Evolutionary conservation across 2,113 vertebrate species (phyloP), one percentile per base, ranked within the genome.

Genomic region (Alosa alosa): DNA sequence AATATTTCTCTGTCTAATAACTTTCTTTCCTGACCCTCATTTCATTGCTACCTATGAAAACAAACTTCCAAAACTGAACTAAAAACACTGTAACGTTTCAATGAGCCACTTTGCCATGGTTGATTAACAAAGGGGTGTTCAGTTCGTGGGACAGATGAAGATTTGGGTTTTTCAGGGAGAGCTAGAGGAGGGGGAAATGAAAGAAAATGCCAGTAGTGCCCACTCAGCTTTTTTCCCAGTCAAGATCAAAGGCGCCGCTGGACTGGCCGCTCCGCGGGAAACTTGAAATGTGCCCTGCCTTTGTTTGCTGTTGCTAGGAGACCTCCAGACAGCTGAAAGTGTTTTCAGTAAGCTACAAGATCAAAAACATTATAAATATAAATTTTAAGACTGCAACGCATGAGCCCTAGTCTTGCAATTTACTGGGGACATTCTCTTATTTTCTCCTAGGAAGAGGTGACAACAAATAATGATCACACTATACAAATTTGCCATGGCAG

Each of bases 241-340:
- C 93, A 94, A 95, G 95, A 96, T 96, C 95, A 96, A 96, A 96
- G 95, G 86, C 93, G 86, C 83, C 86, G 93, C 90, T 87, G 93
- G 94, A 93, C 95, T 90, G 92, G 95, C 92, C 94, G 93, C 95
- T 93, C 95, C 94, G 94, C 95, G 84, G 95, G 95, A 96, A 96
- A 95, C 95, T 96, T 95, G 94, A 95, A 95, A 95, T 95, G 94
- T 93, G 93, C 93, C 93, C 91, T 93, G 94, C 93, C 93, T 95
- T 96, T 96, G 95, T 96, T 96, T 95, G 94, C 94, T 92, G 95
- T 96, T 95, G 95, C 95, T 96, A 95, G 93, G 95, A 93, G 91
- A 96, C 94, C 90, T 92, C 88, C 89, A 91, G 89, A 92, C 92
- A 91, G 92, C 93, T 93, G 91, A 94, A 95, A 95, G 95, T 94